Conservation (phyloP, 2,888 invertebrate genomes). For the Saturnia pavonia region DNA sequence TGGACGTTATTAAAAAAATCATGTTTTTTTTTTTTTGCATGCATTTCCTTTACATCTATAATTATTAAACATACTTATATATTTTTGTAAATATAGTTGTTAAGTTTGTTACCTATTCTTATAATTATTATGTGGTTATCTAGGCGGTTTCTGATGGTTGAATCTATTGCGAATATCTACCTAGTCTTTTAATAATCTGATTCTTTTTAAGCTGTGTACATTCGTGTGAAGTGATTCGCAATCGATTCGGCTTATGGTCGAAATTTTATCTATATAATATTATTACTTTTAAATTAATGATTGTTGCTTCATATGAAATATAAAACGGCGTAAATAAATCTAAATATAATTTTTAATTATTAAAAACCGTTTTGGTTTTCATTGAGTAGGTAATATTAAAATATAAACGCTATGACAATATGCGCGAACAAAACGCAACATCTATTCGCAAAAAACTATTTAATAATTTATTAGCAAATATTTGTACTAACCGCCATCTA, state of each 20-base stretch:
- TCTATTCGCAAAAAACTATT: too few relatives aligned
- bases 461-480: not conserved
- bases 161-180: slow-evolving; percentile 53
- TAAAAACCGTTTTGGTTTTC: too few relatives aligned
- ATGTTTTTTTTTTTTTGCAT: slow-evolving; percentile 31
- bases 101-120: slow-evolving; percentile 71
- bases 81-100: slow-evolving; percentile 60
- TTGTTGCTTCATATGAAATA: not conserved
- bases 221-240: slow-evolving; percentile 36
- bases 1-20: slow-evolving; percentile 4
- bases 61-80: slow-evolving; percentile 54
- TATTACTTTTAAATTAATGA: not conserved
- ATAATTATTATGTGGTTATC: slow-evolving; percentile 19
- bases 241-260: slow-evolving; percentile 65
- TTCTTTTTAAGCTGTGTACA: slow-evolving; percentile 37
- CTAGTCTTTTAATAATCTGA: slow-evolving; percentile 72
- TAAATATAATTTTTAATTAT: too few relatives aligned
- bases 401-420: not conserved
- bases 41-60: slow-evolving; percentile 47
- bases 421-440: not conserved
- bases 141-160: slow-evolving; percentile 53
- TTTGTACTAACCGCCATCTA: not conserved
- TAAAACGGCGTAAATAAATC: not conserved
- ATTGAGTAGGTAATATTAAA: not conserved
- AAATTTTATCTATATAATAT: slow-evolving; percentile 22